These are phyloP conservation scores for Sitodiplosis mosellana DNA, from an alignment of 1,140 invertebrate species.

Conservation along the genomic window DNA sequence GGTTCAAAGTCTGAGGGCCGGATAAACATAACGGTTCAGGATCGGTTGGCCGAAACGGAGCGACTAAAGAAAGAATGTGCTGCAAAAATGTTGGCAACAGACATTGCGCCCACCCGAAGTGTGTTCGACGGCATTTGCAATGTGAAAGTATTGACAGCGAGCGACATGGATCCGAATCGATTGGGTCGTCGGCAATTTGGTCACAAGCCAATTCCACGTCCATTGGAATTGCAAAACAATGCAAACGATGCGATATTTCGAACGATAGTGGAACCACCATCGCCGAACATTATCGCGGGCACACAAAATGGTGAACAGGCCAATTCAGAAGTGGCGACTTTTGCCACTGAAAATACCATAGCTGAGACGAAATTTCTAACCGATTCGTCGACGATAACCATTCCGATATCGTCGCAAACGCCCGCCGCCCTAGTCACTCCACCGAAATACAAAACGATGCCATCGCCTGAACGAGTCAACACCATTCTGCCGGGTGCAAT, in stretches of 20 bases:
- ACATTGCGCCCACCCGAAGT: not conserved
- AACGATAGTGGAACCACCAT: not conserved
- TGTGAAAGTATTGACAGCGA: constrained; percentile 2
- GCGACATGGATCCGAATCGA: not conserved
- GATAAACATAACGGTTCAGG: constrained; percentile 33
- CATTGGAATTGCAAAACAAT: not conserved
- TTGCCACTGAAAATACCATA: too few species aligned
- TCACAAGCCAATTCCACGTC: constrained; percentile 10
- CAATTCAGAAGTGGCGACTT: constrained; percentile 6
- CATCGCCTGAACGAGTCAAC: constrained; percentile 24
- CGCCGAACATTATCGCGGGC: not conserved
- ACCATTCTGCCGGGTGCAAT: constrained; percentile 6
- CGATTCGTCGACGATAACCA: constrained; percentile 34
- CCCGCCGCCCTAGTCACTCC: constrained; percentile 19
- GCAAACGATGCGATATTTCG: not conserved
- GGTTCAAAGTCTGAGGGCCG: constrained; percentile 42
- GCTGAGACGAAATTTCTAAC: constrained; percentile 29
- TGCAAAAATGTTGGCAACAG: constrained; percentile 1
- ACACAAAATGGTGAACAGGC: not conserved
- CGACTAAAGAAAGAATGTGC: constrained; percentile 3
- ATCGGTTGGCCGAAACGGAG: constrained; percentile 22
- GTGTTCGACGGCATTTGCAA: constrained; percentile 2
- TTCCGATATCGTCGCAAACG: constrained; percentile 32
- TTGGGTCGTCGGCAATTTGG: not conserved
- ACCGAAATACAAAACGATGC: constrained; percentile 37